Evolutionary conservation across 2,113 vertebrate genomes (phyloP).

Genomic region (Sula dactylatra): DNA sequence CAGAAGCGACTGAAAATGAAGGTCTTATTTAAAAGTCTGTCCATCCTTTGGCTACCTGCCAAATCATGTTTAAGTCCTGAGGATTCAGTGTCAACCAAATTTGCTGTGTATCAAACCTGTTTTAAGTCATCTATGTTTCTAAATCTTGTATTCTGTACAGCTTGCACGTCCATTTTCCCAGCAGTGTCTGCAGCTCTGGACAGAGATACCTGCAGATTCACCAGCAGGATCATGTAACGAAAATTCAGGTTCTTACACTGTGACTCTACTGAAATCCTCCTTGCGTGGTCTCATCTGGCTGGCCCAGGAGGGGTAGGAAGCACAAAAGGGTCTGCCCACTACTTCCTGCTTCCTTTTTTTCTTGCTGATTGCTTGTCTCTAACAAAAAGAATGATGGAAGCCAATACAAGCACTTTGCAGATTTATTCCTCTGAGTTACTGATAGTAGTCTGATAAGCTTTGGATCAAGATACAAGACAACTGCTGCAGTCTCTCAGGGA

Average conservation of each 20-base stretch:
- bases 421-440: neutral
- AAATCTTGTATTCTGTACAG: neutral
- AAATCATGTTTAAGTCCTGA: neutral
- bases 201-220: neutral
- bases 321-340: neutral
- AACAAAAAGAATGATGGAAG: neutral
- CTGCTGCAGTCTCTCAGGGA: neutral
- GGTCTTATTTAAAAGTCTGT: neutral
- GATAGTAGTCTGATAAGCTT: neutral
- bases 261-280: neutral
- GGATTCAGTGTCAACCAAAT: neutral
- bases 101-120: neutral
- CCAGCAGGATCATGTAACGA: neutral
- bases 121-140: neutral
- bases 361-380: neutral
- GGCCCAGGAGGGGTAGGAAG: neutral
- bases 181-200: neutral
- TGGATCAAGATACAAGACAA: neutral
- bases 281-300: neutral
- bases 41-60: neutral
- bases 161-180: neutral
- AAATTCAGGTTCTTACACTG: neutral
- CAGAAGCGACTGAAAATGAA: neutral
- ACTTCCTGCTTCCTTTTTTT: neutral
- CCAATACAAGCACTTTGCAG: neutral